Evolutionary conservation across 2,113 vertebrate genomes (phyloP), one percentile per base, ranked within the genome.

Genomic region (Anthoscopus minutus): DNA sequence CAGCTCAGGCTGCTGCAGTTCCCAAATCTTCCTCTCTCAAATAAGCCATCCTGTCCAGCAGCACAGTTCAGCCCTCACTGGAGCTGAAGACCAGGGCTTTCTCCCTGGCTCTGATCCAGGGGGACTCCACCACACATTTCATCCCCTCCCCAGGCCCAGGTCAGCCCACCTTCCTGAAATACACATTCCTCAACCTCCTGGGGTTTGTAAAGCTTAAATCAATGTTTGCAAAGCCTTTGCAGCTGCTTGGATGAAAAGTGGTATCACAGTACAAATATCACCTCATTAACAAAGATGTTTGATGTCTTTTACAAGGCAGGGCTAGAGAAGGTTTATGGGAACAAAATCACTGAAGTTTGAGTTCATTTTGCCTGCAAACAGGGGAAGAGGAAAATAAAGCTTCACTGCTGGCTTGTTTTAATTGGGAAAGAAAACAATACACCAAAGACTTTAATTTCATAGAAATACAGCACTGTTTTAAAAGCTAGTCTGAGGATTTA

Each of bases 281-380:
- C 56, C 53, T 89, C 83, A 66, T 86, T 96, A 94, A 93, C 80
- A 94, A 70, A 81, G 93, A 95, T 71, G 56, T 88, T 89, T 56
- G 92, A 74, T 37, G 70, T 71, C 82, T 93, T 81, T 62, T 37
- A n/a, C 4, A 60, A 78, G 1, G 48, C 56, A 94, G 51, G 31
- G 45, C 51, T 42, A 51, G 22, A 37, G 53, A 92, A 47, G 16
- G 28, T 69, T 88, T 67, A 77, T 31, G 35, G 77, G 58, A 94
- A 92, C 0, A 4, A 40, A 58, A 76, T 24, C 57, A 38, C 70
- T 78, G 1, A 30, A 70, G 38, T 65, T 80, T 1, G 45, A 80
- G 22, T 58, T 58, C n/a, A 71, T 77, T 88, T 81, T 38, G 61
- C 45, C 38, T 76, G 53, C 1, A 76, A 83, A 73, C 2, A 33